A percentile compares a stretch with the other conserved stretches of the same genome.
Conservation (phyloP, 2,113 vertebrate species). For the Sinocyclocheilus anophthalmus region DNA sequence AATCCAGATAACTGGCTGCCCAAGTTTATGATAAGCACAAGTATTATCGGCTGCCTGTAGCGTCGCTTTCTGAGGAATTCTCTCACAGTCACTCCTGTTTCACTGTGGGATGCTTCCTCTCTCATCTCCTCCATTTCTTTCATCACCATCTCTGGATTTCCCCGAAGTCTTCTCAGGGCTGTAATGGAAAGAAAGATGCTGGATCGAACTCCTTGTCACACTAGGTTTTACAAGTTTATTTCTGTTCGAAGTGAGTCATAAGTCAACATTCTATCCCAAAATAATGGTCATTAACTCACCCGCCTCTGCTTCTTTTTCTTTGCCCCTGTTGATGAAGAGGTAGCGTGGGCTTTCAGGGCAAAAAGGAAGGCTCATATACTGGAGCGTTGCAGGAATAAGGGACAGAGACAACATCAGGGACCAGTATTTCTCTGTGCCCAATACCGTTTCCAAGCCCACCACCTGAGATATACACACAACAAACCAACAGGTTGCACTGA, state of each 20-base stretch:
- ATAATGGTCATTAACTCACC: slow-evolving; percentile 61
- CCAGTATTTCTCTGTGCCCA: slow-evolving; percentile 76
- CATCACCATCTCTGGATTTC: slow-evolving; percentile 54
- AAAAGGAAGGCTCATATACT: slow-evolving; percentile 77
- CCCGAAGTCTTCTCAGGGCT: slow-evolving; percentile 71
- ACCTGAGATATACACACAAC: slow-evolving; percentile 66
- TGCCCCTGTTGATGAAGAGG: slow-evolving; percentile 73
- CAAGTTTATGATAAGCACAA: slow-evolving; percentile 69
- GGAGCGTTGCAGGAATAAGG: slow-evolving; percentile 73
- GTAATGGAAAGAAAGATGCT: neutral
- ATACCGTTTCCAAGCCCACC: slow-evolving; percentile 72
- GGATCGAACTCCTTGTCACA: neutral
- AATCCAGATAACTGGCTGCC: slow-evolving; percentile 72
- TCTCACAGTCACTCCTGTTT: slow-evolving; percentile 64
- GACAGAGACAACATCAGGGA: slow-evolving; percentile 78
- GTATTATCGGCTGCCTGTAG: slow-evolving; percentile 70
- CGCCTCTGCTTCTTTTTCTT: slow-evolving; percentile 70
- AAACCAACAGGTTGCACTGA: slow-evolving; percentile 26
- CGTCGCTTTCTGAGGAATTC: slow-evolving; percentile 71
- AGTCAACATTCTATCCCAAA: neutral
- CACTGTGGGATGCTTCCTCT: slow-evolving; percentile 67
- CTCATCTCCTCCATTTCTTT: slow-evolving; percentile 72
- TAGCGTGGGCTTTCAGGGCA: slow-evolving; percentile 82
- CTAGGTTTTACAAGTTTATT: neutral
- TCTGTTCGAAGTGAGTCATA: neutral